phyloP scores from a whole-genome alignment of 2,797 vertebrate genomes.

The Amblyraja radiata region DNA sequence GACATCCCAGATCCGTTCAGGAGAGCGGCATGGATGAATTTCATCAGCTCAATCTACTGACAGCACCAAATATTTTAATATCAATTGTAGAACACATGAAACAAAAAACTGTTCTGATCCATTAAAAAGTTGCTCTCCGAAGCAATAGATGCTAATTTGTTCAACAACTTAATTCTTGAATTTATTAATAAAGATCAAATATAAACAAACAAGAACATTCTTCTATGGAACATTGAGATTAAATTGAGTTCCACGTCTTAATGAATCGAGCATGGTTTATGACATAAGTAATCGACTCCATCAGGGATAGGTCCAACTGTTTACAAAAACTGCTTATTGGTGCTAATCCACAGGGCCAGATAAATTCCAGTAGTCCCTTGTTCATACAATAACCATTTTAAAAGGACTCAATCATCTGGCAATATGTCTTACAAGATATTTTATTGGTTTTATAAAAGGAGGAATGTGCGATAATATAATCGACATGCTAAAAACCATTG shows the following conservation, averaged over 20 bases:
- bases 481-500: background rate
- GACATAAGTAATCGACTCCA: background rate
- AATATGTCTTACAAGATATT: background rate
- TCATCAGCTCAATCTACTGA: background rate
- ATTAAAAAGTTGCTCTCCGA: background rate
- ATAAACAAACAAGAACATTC: background rate
- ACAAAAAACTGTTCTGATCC: background rate
- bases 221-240: background rate
- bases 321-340: background rate
- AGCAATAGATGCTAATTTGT: background rate
- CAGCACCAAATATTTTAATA: background rate
- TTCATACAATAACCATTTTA: background rate
- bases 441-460: background rate
- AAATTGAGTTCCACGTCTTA: background rate
- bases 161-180: background rate
- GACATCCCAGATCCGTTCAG: background rate
- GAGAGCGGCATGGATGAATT: background rate
- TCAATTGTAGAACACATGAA: background rate
- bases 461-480: background rate
- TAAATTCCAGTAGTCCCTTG: background rate
- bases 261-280: background rate
- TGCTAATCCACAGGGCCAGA: background rate
- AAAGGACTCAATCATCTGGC: constrained; percentile 1
- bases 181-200: background rate
- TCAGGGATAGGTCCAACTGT: background rate